These are phyloP conservation scores for Arion vulgaris DNA, from an alignment of 1,140 invertebrate genomes.

Conservation along the genomic window DNA sequence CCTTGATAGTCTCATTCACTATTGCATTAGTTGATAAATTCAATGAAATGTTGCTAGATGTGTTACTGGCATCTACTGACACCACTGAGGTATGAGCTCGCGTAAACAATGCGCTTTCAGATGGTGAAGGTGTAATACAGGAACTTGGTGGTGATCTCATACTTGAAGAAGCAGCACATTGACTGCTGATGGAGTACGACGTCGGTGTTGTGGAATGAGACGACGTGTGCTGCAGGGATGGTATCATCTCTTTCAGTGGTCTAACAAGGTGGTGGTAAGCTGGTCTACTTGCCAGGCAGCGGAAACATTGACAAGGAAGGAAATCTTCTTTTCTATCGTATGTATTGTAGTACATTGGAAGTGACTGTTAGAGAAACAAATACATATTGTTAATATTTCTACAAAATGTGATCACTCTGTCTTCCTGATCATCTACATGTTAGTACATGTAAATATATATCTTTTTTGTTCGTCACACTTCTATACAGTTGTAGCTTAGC, in stretches of 20 bases:
- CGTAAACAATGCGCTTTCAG: neutral
- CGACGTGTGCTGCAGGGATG: neutral
- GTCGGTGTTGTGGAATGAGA: neutral
- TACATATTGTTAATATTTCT: too few relatives aligned
- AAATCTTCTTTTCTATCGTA: constrained; percentile 38
- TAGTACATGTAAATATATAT: too few relatives aligned
- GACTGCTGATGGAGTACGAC: neutral
- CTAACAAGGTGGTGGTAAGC: neutral
- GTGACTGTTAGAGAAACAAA: neutral
- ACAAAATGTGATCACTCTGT: too few relatives aligned
- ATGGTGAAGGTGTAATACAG: neutral
- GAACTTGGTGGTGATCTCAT: constrained; percentile 6
- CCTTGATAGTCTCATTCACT: neutral
- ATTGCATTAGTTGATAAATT: constrained; percentile 6
- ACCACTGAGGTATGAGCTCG: neutral
- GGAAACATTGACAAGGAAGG: constrained; percentile 38
- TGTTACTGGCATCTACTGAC: neutral
- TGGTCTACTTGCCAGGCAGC: constrained; percentile 12
- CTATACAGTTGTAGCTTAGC: too few relatives aligned
- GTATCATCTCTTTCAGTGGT: neutral
- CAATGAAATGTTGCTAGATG: neutral
- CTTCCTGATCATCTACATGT: too few relatives aligned
- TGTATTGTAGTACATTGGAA: neutral
- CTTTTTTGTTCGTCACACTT: too few relatives aligned
- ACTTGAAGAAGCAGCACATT: neutral